phyloP scores from a whole-genome alignment of 23 tunicate species.

The Aplidium turbinatum region DNA sequence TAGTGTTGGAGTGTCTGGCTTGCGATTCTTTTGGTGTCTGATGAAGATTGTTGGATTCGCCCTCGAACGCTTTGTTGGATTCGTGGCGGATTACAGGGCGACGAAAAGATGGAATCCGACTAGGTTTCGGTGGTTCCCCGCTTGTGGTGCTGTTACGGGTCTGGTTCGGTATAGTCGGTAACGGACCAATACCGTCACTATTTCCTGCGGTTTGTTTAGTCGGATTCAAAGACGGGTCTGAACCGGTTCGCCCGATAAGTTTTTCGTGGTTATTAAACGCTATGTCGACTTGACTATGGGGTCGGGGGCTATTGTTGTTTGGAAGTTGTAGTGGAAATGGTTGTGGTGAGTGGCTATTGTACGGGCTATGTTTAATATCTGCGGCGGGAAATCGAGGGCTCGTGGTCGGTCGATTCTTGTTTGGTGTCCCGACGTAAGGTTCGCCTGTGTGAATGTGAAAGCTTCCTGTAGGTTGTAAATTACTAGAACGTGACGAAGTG shows the following conservation, averaged over 20 bases:
- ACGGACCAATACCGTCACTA: slow-evolving; percentile 10
- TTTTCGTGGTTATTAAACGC: slow-evolving; percentile 17
- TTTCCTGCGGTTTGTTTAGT: neutral
- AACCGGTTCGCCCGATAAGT: slow-evolving; percentile 24
- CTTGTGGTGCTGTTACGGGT: neutral
- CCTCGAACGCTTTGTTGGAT: too few relatives aligned
- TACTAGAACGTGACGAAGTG: too few relatives aligned
- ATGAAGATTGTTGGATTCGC: too few relatives aligned
- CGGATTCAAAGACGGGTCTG: slow-evolving; percentile 24
- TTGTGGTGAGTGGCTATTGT: neutral
- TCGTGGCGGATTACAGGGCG: slow-evolving; percentile 44
- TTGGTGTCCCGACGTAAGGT: too few relatives aligned
- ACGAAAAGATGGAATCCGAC: slow-evolving; percentile 77
- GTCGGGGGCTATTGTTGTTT: neutral
- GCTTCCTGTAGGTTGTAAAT: too few relatives aligned
- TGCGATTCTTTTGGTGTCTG: too few relatives aligned
- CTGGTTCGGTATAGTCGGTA: neutral
- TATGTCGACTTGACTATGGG: slow-evolving; percentile 36
- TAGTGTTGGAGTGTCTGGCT: too few relatives aligned
- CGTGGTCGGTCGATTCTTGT: too few relatives aligned
- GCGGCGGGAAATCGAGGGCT: neutral
- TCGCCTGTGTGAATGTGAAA: too few relatives aligned
- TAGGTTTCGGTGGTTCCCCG: slow-evolving; percentile 82
- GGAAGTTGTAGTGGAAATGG: slow-evolving; percentile 18
- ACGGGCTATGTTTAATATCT: neutral